These are phyloP conservation scores for Dendrolimus kikuchii DNA, from an alignment of 1,140 invertebrate species.

Conservation along the genomic window DNA sequence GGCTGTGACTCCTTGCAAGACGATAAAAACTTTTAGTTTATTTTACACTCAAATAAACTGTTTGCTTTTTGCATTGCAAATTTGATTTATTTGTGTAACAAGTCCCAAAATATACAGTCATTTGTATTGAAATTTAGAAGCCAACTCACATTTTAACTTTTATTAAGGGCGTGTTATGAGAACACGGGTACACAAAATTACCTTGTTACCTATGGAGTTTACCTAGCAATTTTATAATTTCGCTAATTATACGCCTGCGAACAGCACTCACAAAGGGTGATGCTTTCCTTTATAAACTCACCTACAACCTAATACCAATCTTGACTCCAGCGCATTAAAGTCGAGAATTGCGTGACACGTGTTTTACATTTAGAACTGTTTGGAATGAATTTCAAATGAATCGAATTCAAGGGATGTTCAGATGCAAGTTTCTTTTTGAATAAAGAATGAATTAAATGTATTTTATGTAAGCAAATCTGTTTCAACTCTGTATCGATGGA, in stretches of 20 bases:
- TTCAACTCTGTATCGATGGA: slow-evolving; percentile 7
- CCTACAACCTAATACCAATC: slow-evolving; percentile 16
- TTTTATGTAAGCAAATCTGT: slow-evolving; percentile 10
- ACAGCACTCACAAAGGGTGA: slow-evolving; percentile 56
- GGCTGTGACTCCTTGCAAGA: too few species aligned
- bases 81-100: too few species aligned
- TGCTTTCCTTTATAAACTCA: slow-evolving; percentile 23
- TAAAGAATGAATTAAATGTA: background rate
- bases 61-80: too few species aligned
- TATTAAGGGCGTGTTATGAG: too few species aligned
- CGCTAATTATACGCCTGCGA: slow-evolving; percentile 63
- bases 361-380: background rate
- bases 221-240: slow-evolving; percentile 66
- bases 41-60: too few species aligned
- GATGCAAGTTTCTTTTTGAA: slow-evolving; percentile 43
- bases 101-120: too few species aligned
- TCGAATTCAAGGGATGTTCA: slow-evolving; percentile 50
- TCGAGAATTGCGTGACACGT: slow-evolving; percentile 12
- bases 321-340: slow-evolving; percentile 14
- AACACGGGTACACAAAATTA: slow-evolving; percentile 20
- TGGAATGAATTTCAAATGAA: slow-evolving; percentile 48
- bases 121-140: too few species aligned
- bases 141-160: too few species aligned
- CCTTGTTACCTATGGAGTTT: slow-evolving; percentile 31
- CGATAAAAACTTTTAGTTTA: too few species aligned